Evolutionary conservation across 2,888 invertebrate species (phyloP).

Genomic region (Craniophora ligustri): DNA sequence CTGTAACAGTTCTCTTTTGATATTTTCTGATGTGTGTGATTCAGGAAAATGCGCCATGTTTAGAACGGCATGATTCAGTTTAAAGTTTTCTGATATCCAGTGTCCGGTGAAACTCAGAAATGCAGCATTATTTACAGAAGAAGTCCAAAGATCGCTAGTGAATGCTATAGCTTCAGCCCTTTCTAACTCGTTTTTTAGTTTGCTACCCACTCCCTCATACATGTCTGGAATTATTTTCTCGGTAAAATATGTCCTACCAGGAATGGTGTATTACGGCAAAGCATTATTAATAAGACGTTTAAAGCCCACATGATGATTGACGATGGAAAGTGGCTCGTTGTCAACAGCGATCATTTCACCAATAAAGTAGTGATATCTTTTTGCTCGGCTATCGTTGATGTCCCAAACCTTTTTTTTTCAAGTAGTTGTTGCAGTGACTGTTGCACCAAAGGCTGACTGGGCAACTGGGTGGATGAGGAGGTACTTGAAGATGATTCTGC

Average conservation of each 20-base stretch:
- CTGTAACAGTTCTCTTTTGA: constrained; percentile 1
- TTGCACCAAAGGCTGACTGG: constrained; percentile 14
- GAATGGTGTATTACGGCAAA: constrained; percentile 51
- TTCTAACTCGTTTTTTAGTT: constrained; percentile 45
- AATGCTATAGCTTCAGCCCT: constrained; percentile 47
- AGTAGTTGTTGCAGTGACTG: neutral
- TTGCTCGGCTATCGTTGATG: constrained; percentile 51
- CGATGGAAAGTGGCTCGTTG: constrained; percentile 58
- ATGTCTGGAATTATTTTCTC: constrained; percentile 42
- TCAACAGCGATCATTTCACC: constrained; percentile 65
- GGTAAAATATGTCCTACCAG: constrained; percentile 44
- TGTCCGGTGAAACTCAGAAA: constrained; percentile 53
- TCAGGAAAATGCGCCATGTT: constrained; percentile 31
- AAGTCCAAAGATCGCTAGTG: constrained; percentile 56
- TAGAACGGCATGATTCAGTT: constrained; percentile 49
- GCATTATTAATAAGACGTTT: constrained; percentile 31
- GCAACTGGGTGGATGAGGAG: constrained; percentile 1
- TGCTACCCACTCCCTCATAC: constrained; percentile 45
- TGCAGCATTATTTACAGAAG: constrained; percentile 23
- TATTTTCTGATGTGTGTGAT: constrained; percentile 12
- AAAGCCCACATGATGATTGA: constrained; percentile 48
- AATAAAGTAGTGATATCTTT: constrained; percentile 59
- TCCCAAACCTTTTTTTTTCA: constrained; percentile 7
- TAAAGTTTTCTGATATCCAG: constrained; percentile 50
- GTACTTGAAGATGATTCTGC: constrained; percentile 18